Conservation (phyloP, 2,888 invertebrate genomes). For the Homarus gammarus region DNA sequence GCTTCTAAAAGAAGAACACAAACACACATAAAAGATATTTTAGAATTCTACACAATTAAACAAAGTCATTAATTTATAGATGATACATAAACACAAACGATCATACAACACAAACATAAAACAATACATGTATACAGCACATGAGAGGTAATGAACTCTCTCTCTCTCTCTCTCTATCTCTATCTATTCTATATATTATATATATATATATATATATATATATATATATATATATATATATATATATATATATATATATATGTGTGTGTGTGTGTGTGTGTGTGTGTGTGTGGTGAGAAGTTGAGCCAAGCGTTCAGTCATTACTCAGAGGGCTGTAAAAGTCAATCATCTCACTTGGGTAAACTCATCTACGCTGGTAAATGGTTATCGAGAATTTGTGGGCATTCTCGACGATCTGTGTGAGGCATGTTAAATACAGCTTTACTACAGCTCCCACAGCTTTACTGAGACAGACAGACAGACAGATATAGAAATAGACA, state of each 20-base stretch:
- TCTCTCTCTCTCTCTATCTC: too few species aligned
- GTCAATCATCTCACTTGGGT: neutral
- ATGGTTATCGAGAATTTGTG: neutral
- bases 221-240: neutral
- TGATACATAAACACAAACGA: too few species aligned
- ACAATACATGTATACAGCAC: too few species aligned
- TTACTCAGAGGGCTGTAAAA: neutral
- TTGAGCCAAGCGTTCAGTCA: neutral
- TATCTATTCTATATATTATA: too few species aligned
- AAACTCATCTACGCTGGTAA: neutral
- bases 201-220: conserved; percentile 8
- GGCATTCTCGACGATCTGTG: neutral
- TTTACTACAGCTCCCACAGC: neutral
- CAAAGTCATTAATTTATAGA: too few species aligned
- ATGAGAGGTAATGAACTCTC: too few species aligned
- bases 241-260: neutral
- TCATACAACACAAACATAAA: too few species aligned
- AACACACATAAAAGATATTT: too few species aligned
- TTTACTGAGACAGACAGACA: too few species aligned
- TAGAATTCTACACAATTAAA: too few species aligned
- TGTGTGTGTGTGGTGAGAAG: neutral
- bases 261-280: neutral
- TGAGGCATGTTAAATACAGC: neutral
- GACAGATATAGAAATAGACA: too few species aligned
- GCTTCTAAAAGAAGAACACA: too few species aligned